Evolutionary conservation across 2,888 invertebrate species (phyloP), one percentile per base, ranked within the genome.

Genomic region (Terebella lapidaria): DNA sequence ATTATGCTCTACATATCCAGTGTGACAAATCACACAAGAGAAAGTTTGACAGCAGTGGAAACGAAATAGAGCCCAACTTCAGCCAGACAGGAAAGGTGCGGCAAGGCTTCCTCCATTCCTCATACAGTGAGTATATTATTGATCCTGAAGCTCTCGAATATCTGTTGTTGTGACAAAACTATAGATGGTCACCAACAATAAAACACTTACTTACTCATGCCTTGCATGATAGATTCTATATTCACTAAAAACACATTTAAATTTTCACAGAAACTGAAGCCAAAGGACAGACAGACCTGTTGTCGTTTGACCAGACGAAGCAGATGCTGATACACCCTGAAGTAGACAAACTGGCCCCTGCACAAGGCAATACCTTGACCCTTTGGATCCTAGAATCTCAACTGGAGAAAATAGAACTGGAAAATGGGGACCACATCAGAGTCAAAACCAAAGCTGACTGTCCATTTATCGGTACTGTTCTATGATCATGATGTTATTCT

Each of bases 31-130:
- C 72, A 29, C 75, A 76, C 56, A 63, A 67, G 56, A 58, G 76
- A 22, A 70, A 71, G 59, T 76, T 73, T 71, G 73, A 74, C 56
- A 54, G 42, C 27, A 64, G 57, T 25, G 74, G 74, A 3, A 66
- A 70, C 53, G 76, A 77, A 62, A 65, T 72, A 26, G 75, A 75
- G 56, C 75, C 76, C 28, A 75, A 77, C 58, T 77, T 74, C 57
- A 74, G 74, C 65, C 72, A 76, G 56, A 77, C 73, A 3, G 69
- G 68, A 56, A 75, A 74, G 67, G 71, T 77, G 3, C 67, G 70
- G 20, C 75, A 71, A 25, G 76, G 76, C 2, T 74, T 67, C 57
- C 67, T 77, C 15, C 72, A 75, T 57, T 75, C 75, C 2, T 75
- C 75, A 1, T 76, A 76, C 67, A 74, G 76, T 76, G 62, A 68